Conservation (phyloP, 1,140 invertebrate genomes). For the Lordiphosa mommai region DNA sequence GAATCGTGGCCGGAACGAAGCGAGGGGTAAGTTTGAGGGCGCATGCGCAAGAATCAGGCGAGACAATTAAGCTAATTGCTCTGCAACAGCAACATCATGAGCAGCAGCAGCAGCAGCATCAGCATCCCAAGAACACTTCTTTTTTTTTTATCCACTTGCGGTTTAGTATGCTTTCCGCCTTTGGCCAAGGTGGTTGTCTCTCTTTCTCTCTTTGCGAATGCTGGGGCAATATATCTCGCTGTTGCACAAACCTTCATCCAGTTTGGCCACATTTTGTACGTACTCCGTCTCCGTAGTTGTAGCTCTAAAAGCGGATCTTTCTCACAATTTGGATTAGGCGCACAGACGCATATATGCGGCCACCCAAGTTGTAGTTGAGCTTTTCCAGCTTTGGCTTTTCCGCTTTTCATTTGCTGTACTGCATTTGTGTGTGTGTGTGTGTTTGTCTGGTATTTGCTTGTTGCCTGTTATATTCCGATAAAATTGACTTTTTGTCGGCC, state of each 20-base stretch:
- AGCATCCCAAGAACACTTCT: conserved; percentile 24
- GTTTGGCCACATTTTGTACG: conserved; percentile 25
- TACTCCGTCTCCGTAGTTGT: conserved; percentile 27
- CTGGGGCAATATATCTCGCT: background rate
- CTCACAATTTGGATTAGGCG: conserved; percentile 75
- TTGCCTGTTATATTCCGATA: conserved; percentile 75
- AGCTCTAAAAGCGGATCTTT: conserved; percentile 79
- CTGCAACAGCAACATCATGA: conserved; percentile 7
- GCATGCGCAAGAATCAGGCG: conserved; percentile 35
- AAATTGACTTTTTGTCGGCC: conserved; percentile 74
- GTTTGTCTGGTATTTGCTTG: conserved; percentile 33
- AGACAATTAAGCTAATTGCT: conserved; percentile 75
- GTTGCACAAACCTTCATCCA: background rate
- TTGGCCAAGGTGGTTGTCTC: conserved; percentile 21
- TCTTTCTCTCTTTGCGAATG: background rate
- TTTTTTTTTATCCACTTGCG: conserved; percentile 10
- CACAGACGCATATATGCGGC: conserved; percentile 26
- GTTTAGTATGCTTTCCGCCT: conserved; percentile 34
- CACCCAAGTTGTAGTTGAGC: conserved; percentile 7
- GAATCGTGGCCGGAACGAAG: conserved; percentile 4
- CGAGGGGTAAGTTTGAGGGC: conserved; percentile 15
- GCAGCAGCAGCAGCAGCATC: too few species aligned
- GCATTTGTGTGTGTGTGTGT: conserved; percentile 10
- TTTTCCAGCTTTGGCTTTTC: conserved; percentile 45
- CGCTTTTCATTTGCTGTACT: conserved; percentile 13